Base-by-base conservation (phyloP, 2,888 invertebrate species). In the Chrysomela aeneicollis region DNA sequence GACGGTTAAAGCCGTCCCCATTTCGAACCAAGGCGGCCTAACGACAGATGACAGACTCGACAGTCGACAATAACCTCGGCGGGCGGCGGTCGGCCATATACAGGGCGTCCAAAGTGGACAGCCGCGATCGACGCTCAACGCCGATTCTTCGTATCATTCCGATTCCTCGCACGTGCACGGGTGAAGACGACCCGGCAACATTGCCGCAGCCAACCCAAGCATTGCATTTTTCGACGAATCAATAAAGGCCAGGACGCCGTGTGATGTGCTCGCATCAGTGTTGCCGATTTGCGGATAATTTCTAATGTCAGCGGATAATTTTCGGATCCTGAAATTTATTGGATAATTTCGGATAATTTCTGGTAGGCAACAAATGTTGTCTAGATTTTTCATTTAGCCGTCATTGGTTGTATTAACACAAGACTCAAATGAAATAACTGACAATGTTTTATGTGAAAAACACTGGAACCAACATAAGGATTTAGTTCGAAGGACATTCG, bases 41-140 rank as follows among this genome's bases (percentile, higher is more conserved):
- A 76, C 74, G 74, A 76, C 74, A 78, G 74, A 76, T 73, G 74
- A 76, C 74, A 78, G 74, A 76, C 73, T 75, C 74, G 74, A 77
- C 74, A 76, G 77, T 76, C 76, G 77, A 78, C 78, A 78, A 78
- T 78, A 78, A 78, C 75, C 74, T 74, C 74, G 76, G 75, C 73
- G 70, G 69, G 70, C 71, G 66, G 70, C 63, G 66, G 62, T 64
- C 67, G 71, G 66, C 64, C 63, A 59, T 58, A 58, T 64, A 67
- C 52, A 64, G 61, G 65, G 67, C 68, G 67, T 65, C 67, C 67
- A 60, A 67, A 63, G 64, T 59, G 63, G 67, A 67, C 59, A 59
- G 69, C 68, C 70, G 64, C 64, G 69, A 69, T 67, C 73, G 71
- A 61, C 68, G 70, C 69, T 70, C 63, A 53, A 60, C 65, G 71